Evolutionary conservation across 2,797 vertebrate species (phyloP).

Genomic region (Melopsittacus undulatus): DNA sequence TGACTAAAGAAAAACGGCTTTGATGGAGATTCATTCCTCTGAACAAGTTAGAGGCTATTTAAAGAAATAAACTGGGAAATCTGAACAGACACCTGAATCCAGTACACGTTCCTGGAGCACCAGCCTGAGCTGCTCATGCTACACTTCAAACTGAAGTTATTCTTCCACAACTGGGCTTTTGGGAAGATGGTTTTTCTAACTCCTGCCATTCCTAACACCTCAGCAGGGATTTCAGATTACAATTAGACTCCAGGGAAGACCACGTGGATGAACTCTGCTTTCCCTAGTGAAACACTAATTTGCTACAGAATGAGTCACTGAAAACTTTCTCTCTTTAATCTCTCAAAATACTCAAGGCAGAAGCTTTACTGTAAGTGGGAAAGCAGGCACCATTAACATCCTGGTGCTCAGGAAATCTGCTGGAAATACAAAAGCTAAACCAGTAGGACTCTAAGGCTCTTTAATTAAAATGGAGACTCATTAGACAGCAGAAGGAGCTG

Average conservation of each 20-base stretch:
- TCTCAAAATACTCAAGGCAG: background rate
- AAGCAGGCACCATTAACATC: constrained; percentile 29
- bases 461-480: background rate
- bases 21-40: background rate
- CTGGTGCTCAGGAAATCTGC: constrained; percentile 11
- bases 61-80: constrained; percentile 41
- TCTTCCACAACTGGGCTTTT: constrained; percentile 5
- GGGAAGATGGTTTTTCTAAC: constrained; percentile 25
- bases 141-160: constrained; percentile 6
- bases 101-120: background rate
- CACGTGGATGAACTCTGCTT: background rate
- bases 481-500: background rate
- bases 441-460: background rate
- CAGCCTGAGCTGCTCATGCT: background rate
- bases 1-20: background rate
- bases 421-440: constrained; percentile 27
- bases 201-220: constrained; percentile 47
- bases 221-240: constrained; percentile 57
- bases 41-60: background rate
- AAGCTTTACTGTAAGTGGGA: background rate
- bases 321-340: background rate
- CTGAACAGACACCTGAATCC: constrained; percentile 13
- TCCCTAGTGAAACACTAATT: constrained; percentile 10
- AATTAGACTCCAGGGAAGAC: constrained; percentile 30
- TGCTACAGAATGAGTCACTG: constrained; percentile 14